These are phyloP conservation scores for Telmatochromis sp. DNA, from an alignment of 2,113 vertebrate species.

Conservation along the genomic window DNA sequence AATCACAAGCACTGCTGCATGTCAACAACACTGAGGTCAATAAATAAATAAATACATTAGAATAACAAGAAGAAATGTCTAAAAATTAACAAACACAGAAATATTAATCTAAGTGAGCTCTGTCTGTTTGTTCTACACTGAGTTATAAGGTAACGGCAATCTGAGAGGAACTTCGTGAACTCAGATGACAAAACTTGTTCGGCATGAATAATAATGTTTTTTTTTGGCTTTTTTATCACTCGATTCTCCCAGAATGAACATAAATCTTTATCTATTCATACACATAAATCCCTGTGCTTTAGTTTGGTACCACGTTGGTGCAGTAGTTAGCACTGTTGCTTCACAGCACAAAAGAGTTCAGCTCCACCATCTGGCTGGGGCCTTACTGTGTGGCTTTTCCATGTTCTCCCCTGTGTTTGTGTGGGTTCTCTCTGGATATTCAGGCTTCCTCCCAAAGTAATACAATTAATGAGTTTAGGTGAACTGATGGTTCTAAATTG, in stretches of 20 bases:
- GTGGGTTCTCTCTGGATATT: not conserved
- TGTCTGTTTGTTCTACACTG: not conserved
- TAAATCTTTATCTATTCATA: not conserved
- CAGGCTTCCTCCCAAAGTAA: not conserved
- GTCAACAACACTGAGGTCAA: not conserved
- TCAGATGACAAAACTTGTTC: not conserved
- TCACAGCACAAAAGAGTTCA: not conserved
- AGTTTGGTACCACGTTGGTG: not conserved
- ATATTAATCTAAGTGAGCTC: not conserved
- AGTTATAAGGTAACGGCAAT: accelerated
- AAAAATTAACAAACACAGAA: not conserved
- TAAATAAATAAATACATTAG: not conserved
- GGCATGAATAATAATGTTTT: accelerated
- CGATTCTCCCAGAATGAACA: accelerated
- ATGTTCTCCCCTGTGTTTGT: not conserved
- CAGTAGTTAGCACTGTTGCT: not conserved
- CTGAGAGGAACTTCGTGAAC: not conserved
- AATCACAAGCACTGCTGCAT: not conserved
- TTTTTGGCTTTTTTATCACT: not conserved
- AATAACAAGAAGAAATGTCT: not conserved
- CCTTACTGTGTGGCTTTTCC: not conserved
- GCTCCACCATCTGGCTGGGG: not conserved
- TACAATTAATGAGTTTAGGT: not conserved
- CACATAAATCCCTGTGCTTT: not conserved
- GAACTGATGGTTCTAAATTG: not conserved